These are phyloP conservation scores for Trichomycterus rosablanca DNA, from an alignment of 2,113 vertebrate genomes.

Conservation along the genomic window DNA sequence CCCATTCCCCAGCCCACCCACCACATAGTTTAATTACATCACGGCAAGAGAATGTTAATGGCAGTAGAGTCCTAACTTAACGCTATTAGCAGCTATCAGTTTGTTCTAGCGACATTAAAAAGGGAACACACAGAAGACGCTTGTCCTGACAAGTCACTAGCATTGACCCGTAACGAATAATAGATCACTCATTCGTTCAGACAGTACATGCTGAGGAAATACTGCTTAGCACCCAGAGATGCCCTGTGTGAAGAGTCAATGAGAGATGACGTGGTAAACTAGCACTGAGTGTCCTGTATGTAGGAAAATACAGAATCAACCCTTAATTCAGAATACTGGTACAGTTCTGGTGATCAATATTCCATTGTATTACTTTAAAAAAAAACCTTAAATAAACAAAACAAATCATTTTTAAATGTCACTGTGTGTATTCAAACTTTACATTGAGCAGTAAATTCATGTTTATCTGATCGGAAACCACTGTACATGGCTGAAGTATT, in stretches of 20 bases:
- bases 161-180: constrained; percentile 35
- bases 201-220: constrained; percentile 4
- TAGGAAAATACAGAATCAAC: constrained; percentile 8
- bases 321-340: constrained; percentile 1
- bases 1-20: neutral
- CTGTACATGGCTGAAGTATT: neutral
- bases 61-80: constrained; percentile 18
- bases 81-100: constrained; percentile 28
- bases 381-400: neutral
- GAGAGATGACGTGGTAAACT: constrained; percentile 15
- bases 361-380: neutral
- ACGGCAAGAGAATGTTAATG: constrained; percentile 17
- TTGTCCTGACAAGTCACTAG: constrained; percentile 16
- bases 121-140: constrained; percentile 15
- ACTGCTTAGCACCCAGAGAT: constrained; percentile 29
- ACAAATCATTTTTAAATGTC: neutral
- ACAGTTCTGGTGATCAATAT: neutral
- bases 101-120: constrained; percentile 26
- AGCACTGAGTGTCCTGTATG: neutral
- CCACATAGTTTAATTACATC: constrained; percentile 20
- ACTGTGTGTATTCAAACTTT: constrained; percentile 44
- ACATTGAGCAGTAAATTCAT: neutral
- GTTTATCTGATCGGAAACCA: no score
- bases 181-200: constrained; percentile 16
- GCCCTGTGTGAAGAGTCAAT: constrained; percentile 20